Evolutionary conservation across 2,113 vertebrate genomes (phyloP).

Genomic region (Panthera uncia): DNA sequence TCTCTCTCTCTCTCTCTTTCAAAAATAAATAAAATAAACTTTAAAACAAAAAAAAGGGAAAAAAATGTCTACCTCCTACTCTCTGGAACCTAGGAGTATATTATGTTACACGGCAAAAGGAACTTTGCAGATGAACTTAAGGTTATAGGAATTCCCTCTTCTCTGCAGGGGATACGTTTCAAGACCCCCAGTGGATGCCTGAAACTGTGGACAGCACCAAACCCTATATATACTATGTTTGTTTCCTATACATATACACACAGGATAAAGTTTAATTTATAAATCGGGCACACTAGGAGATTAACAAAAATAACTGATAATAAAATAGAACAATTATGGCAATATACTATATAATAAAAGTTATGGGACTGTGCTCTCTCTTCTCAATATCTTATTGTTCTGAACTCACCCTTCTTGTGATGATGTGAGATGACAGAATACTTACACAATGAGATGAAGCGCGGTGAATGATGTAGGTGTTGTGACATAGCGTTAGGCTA

Average conservation of each 20-base stretch:
- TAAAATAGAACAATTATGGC: neutral
- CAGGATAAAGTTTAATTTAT: neutral
- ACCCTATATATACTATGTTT: neutral
- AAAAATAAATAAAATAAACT: too few relatives aligned
- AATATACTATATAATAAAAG: neutral
- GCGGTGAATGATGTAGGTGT: neutral
- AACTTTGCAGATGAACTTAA: conserved; percentile 48
- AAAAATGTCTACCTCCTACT: conserved; percentile 8
- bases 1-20: too few relatives aligned
- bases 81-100: neutral
- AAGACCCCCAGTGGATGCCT: neutral
- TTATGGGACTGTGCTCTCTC: neutral
- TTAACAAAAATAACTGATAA: neutral
- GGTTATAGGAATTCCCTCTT: neutral
- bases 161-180: neutral
- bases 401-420: neutral
- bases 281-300: neutral
- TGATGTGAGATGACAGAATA: neutral
- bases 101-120: neutral
- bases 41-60: neutral
- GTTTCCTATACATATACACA: neutral
- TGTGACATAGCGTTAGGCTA: neutral
- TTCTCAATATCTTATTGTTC: neutral
- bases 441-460: neutral
- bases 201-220: neutral